Conservation (phyloP, 2,888 invertebrate genomes). For the Xanthia togata region DNA sequence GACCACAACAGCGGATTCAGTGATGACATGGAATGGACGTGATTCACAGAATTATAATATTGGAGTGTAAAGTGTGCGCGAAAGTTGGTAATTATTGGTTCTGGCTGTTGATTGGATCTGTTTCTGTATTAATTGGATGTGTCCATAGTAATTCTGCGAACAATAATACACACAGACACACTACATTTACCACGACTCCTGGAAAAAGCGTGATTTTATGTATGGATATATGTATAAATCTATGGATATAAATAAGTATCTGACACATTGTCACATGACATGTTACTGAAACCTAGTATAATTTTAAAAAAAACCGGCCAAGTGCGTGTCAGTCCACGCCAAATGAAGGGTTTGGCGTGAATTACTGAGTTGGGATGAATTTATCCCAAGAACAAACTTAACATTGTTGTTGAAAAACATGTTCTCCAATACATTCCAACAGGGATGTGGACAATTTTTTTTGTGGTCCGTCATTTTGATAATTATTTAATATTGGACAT, state of each 20-base stretch:
- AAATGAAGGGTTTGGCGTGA: too few species aligned
- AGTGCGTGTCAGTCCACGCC: too few species aligned
- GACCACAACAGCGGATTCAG: neutral
- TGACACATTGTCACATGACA: neutral
- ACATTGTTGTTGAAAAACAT: too few species aligned
- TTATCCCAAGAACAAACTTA: too few species aligned
- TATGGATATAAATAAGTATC: too few species aligned
- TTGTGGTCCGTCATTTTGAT: too few species aligned
- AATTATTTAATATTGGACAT: too few species aligned
- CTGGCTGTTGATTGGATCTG: neutral
- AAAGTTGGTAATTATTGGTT: conserved; percentile 18
- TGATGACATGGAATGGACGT: neutral
- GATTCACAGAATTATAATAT: conserved; percentile 9
- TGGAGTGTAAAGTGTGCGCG: neutral
- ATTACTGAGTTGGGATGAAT: too few species aligned
- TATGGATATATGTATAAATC: neutral
- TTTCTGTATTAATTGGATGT: neutral
- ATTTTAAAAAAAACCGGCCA: too few species aligned
- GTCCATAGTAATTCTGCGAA: neutral
- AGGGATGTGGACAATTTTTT: too few species aligned
- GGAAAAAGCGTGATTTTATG: neutral
- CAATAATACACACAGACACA: neutral
- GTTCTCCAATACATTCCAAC: too few species aligned
- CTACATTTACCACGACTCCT: too few species aligned
- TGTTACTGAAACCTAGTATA: neutral